These are phyloP conservation scores for Nomada fucata DNA, from an alignment of 2,888 invertebrate genomes.

Conservation along the genomic window DNA sequence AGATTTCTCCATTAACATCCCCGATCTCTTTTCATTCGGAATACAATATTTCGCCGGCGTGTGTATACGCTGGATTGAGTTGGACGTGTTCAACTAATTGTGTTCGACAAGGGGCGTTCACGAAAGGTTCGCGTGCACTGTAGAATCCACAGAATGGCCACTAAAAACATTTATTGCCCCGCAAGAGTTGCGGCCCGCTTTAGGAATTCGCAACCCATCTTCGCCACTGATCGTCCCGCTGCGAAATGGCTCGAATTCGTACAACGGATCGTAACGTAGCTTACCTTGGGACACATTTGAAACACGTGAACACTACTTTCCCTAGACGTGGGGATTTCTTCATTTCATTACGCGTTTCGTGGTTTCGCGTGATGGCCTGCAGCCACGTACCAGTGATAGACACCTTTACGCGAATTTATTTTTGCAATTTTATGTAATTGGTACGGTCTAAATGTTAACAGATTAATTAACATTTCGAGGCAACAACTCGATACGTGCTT, in stretches of 20 bases:
- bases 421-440: too few relatives aligned
- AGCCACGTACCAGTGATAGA: too few relatives aligned
- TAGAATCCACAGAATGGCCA: slow-evolving; percentile 18
- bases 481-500: too few relatives aligned
- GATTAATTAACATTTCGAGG: too few relatives aligned
- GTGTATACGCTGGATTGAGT: neutral
- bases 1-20: neutral
- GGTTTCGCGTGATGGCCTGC: neutral
- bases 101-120: neutral
- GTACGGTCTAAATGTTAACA: too few relatives aligned
- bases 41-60: neutral
- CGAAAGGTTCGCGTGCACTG: slow-evolving; percentile 4
- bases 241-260: too few relatives aligned
- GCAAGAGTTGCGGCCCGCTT: slow-evolving; percentile 37
- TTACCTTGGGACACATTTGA: slow-evolving; percentile 19
- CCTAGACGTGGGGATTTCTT: neutral
- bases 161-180: slow-evolving; percentile 64
- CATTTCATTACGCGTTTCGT: slow-evolving; percentile 26
- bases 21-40: neutral
- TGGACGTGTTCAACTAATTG: neutral
- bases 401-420: too few relatives aligned
- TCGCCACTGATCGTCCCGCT: slow-evolving; percentile 26
- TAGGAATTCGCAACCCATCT: slow-evolving; percentile 58
- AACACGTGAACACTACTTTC: slow-evolving; percentile 13
- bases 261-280: slow-evolving; percentile 36